Evolutionary conservation across 2,113 vertebrate species (phyloP).

Genomic region (Sphaerodactylus townsendi): DNA sequence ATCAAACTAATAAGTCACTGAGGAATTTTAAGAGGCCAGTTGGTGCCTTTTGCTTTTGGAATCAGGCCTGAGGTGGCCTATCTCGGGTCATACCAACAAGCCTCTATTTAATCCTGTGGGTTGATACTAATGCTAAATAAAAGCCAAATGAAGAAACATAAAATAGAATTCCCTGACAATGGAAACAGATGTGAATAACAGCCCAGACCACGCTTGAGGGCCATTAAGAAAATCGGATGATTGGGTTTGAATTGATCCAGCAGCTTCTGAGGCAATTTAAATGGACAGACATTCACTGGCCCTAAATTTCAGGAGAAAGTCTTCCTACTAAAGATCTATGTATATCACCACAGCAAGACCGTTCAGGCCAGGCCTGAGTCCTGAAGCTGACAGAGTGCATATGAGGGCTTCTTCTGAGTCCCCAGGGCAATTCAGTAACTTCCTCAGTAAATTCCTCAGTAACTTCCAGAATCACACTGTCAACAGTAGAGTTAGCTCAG

Average conservation of each 20-base stretch:
- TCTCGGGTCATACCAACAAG: background rate
- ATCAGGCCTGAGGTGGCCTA: background rate
- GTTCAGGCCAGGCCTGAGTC: background rate
- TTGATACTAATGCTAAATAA: background rate
- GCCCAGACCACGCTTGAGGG: background rate
- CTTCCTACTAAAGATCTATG: background rate
- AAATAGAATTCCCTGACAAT: background rate
- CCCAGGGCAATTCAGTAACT: too few species aligned
- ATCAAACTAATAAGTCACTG: too few species aligned
- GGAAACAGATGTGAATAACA: background rate
- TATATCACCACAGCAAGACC: background rate
- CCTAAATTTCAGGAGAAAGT: background rate
- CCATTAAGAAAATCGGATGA: background rate
- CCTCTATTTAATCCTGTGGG: background rate
- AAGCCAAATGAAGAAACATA: background rate
- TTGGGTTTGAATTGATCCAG: too few species aligned
- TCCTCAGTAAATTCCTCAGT: background rate
- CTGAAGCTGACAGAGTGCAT: background rate
- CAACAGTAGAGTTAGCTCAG: background rate
- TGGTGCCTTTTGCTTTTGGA: background rate
- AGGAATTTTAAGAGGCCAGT: background rate
- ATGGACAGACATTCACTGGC: background rate
- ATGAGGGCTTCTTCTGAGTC: background rate
- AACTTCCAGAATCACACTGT: background rate
- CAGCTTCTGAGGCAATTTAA: background rate